These are phyloP conservation scores for Cherax quadricarinatus DNA, from an alignment of 1,140 invertebrate genomes.

Conservation along the genomic window DNA sequence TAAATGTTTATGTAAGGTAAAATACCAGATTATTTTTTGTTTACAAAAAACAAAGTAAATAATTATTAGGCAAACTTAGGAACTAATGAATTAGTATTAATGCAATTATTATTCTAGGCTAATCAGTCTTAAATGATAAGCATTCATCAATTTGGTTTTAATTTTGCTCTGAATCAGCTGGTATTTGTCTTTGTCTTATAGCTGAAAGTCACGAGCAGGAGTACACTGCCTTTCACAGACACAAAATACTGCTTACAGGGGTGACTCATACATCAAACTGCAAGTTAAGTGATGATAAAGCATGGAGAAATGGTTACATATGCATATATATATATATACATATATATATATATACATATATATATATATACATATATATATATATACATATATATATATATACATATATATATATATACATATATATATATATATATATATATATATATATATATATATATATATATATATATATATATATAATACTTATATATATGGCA, in stretches of 20 bases:
- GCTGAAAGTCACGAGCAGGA: not conserved
- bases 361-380: constrained; percentile 26
- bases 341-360: constrained; percentile 38
- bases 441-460: constrained; percentile 23
- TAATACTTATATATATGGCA: not conserved
- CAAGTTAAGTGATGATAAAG: not conserved
- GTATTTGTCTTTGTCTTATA: not conserved
- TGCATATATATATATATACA: constrained; percentile 1
- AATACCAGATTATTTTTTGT: not conserved
- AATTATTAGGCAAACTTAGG: not conserved
- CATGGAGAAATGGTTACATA: not conserved
- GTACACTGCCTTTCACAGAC: not conserved
- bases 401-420: constrained; percentile 24
- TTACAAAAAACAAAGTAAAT: not conserved
- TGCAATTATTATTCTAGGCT: not conserved
- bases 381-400: constrained; percentile 35
- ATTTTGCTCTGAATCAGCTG: not conserved
- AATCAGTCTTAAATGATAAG: not conserved
- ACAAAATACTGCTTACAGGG: not conserved
- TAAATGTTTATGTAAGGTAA: not conserved
- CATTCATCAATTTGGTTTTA: not conserved
- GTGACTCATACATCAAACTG: not conserved
- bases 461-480: constrained; percentile 6
- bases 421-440: constrained; percentile 32
- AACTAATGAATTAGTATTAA: no score